Evolutionary conservation across 1,140 invertebrate genomes (phyloP).

Genomic region (Scaptodrosophila lebanonensis): DNA sequence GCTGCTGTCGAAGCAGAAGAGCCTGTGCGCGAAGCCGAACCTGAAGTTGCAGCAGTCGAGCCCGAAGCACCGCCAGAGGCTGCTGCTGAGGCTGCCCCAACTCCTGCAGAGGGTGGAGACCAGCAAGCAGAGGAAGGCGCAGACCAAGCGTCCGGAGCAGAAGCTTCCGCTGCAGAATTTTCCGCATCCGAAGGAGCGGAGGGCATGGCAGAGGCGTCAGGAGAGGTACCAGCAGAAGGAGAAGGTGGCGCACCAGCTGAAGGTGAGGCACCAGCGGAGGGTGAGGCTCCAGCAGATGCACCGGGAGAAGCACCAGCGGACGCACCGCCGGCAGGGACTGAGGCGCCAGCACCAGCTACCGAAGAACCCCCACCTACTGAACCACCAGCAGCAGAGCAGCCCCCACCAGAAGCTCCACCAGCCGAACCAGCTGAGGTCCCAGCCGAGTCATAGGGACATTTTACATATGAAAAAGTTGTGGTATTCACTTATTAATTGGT

Average conservation of each 20-base stretch:
- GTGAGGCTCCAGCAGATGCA: neutral
- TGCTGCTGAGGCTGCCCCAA: too few species aligned
- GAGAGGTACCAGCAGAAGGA: neutral
- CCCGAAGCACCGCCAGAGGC: neutral
- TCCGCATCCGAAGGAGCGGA: too few species aligned
- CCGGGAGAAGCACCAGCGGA: conserved; percentile 1
- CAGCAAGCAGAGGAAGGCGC: too few species aligned
- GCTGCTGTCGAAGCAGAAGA: neutral
- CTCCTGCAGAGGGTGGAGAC: too few species aligned
- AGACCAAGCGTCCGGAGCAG: neutral
- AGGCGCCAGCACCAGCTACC: neutral
- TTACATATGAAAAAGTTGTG: too few species aligned
- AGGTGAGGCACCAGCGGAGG: neutral
- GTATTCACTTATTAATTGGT: too few species aligned
- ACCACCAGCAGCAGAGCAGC: neutral
- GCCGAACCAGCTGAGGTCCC: neutral
- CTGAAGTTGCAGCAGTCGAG: neutral
- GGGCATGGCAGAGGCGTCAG: neutral
- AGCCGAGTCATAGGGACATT: neutral
- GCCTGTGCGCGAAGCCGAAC: too few species aligned
- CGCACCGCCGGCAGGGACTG: neutral
- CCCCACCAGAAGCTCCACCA: neutral
- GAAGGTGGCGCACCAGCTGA: neutral
- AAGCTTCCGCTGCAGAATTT: neutral
- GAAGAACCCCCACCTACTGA: neutral